Conservation (phyloP, 2,113 vertebrate genomes). For the Nematolebias whitei region DNA sequence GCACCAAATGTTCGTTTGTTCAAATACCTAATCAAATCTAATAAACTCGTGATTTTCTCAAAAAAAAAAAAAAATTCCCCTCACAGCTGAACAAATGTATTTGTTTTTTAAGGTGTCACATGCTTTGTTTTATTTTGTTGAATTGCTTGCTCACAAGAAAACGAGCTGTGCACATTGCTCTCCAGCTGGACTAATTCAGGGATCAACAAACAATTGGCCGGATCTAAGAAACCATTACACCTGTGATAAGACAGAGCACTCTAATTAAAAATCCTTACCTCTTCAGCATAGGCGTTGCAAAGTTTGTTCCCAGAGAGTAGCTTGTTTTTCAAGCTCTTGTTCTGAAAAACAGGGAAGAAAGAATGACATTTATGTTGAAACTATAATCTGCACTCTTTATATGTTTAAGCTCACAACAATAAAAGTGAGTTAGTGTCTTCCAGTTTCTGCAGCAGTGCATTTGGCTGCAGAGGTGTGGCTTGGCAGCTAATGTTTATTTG, state of each 20-base stretch:
- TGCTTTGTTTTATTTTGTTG: constrained; percentile 1
- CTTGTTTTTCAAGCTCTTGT: constrained; percentile 98
- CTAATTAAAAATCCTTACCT: constrained; percentile 81
- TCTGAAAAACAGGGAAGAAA: constrained; percentile 77
- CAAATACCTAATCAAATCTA: not conserved
- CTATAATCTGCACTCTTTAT: not conserved
- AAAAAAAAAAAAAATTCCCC: too few species aligned
- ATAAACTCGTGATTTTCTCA: too few species aligned
- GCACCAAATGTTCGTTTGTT: too few species aligned
- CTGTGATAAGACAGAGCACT: constrained; percentile 7
- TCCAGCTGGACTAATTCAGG: not conserved
- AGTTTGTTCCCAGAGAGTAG: constrained; percentile 94
- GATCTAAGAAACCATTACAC: constrained; percentile 11
- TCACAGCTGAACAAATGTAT: not conserved
- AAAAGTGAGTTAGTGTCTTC: constrained; percentile 5
- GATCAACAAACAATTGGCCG: constrained; percentile 20
- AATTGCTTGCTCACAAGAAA: not conserved
- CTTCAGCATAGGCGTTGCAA: constrained; percentile 94
- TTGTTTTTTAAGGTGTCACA: not conserved
- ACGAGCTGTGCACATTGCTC: not conserved
- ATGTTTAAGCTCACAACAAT: constrained; percentile 15
- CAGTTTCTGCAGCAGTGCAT: constrained; percentile 20
- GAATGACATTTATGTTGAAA: constrained; percentile 16
- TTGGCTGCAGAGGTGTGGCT: constrained; percentile 11
- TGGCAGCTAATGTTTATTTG: constrained; percentile 29